Conservation (phyloP, 2,113 vertebrate species). For the Pungitius pungitius region DNA sequence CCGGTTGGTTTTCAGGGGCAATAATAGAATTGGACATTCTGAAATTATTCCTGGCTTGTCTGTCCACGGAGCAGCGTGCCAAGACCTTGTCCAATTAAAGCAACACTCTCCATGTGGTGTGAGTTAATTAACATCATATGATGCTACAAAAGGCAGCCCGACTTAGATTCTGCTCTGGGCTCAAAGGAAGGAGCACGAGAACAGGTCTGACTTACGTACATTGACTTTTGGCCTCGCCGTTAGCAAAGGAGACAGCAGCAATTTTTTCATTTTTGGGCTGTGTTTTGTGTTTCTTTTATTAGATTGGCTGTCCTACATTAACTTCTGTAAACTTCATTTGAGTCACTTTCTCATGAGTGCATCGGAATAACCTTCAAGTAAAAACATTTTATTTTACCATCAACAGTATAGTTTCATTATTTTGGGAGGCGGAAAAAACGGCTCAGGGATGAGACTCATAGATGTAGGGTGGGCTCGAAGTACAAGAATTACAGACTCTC, state of each 20-base stretch:
- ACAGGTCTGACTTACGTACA: conserved; percentile 27
- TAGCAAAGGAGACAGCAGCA: conserved; percentile 4
- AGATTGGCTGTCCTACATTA: conserved; percentile 18
- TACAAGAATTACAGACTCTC: conserved; percentile 55
- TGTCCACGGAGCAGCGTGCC: conserved; percentile 54
- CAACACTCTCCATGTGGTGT: conserved; percentile 65
- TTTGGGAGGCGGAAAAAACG: conserved; percentile 25
- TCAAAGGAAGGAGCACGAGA: conserved; percentile 27
- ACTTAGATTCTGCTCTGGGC: conserved; percentile 40
- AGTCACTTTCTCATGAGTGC: conserved; percentile 21
- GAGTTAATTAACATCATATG: conserved; percentile 70
- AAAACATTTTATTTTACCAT: conserved; percentile 22
- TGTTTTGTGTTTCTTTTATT: conserved; percentile 30
- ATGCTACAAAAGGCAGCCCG: conserved; percentile 54
- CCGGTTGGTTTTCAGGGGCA: conserved; percentile 41
- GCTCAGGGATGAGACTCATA: conserved; percentile 55
- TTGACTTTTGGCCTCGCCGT: conserved; percentile 17
- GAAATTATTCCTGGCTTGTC: conserved; percentile 63
- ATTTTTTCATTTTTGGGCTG: conserved; percentile 30
- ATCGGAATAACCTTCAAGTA: conserved; percentile 9
- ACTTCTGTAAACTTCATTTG: conserved; percentile 13
- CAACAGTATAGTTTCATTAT: conserved; percentile 15
- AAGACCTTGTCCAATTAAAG: conserved; percentile 73
- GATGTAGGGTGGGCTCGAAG: conserved; percentile 25
- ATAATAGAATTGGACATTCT: conserved; percentile 63